Percentiles rank a stretch among this genome's conserved stretches.
Conservation (phyloP, 2,797 vertebrate genomes). For the Jordanella pulchra region DNA sequence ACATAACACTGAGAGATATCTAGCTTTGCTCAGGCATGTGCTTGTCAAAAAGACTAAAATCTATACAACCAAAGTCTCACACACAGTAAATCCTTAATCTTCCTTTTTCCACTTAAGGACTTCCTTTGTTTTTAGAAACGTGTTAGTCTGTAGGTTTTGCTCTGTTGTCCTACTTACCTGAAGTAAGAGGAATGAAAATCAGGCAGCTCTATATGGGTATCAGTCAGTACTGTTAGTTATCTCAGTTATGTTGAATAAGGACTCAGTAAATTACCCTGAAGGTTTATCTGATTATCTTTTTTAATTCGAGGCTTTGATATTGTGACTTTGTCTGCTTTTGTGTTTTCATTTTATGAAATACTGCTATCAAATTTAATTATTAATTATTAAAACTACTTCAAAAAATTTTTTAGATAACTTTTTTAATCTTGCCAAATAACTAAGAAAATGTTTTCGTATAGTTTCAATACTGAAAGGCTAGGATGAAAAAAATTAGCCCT, state of each 20-base stretch:
- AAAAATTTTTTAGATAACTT: too few species aligned
- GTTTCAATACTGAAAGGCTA: too few species aligned
- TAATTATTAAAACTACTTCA: too few species aligned
- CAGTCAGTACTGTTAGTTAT: too few species aligned
- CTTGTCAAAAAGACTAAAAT: slow-evolving; percentile 18
- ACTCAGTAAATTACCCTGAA: neutral
- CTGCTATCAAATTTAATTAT: too few species aligned
- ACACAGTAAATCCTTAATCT: slow-evolving; percentile 24
- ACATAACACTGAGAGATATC: neutral
- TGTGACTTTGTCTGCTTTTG: too few species aligned
- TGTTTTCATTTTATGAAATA: too few species aligned
- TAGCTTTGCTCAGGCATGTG: neutral
- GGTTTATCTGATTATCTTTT: neutral
- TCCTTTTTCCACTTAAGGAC: slow-evolving; percentile 21
- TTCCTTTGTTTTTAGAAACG: slow-evolving; percentile 18
- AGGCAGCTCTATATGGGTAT: too few species aligned
- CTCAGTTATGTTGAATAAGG: neutral
- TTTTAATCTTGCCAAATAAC: too few species aligned
- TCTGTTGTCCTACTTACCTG: neutral
- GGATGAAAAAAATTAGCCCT: too few species aligned
- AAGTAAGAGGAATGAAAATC: slow-evolving; percentile 7
- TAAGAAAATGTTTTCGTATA: too few species aligned
- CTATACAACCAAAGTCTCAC: slow-evolving; percentile 5
- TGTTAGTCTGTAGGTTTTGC: neutral
- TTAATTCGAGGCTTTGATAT: too few species aligned